phyloP scores from a whole-genome alignment of 1,140 invertebrate genomes.

The Papilio machaon region DNA sequence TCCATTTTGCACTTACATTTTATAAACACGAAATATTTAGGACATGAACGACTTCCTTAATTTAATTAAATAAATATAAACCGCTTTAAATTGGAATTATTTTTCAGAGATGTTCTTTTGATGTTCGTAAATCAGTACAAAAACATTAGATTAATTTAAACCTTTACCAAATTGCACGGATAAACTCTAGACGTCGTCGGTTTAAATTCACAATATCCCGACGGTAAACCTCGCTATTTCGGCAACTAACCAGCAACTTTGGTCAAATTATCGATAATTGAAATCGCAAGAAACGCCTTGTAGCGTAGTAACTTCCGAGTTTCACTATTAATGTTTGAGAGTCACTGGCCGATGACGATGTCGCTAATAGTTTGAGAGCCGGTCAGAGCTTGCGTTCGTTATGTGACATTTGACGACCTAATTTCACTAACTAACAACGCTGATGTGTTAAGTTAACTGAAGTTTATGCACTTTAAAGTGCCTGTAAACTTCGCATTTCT shows the following conservation, averaged over 20 bases:
- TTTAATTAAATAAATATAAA: no score
- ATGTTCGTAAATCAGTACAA: no score
- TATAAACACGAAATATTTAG: no score
- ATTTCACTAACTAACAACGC: not conserved
- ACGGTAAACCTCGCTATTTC: not conserved
- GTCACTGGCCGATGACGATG: not conserved
- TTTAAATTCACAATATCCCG: not conserved
- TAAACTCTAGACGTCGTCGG: not conserved
- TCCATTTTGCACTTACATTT: no score
- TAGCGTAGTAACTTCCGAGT: not conserved
- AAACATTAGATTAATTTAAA: no score
- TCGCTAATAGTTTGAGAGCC: not conserved
- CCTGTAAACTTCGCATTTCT: not conserved
- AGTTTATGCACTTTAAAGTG: not conserved
- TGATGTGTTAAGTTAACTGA: not conserved
- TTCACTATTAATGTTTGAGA: not conserved
- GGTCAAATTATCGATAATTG: not conserved
- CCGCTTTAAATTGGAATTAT: no score
- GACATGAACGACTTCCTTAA: no score
- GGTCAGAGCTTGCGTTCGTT: not conserved
- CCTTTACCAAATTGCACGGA: not conserved
- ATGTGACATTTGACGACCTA: conserved; percentile 11
- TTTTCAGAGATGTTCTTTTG: no score
- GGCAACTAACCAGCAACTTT: not conserved
- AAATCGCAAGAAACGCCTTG: not conserved